Percentiles rank a stretch among this genome's conserved stretches.
Conservation (phyloP, 2,113 vertebrate species). For the Lophius piscatorius region DNA sequence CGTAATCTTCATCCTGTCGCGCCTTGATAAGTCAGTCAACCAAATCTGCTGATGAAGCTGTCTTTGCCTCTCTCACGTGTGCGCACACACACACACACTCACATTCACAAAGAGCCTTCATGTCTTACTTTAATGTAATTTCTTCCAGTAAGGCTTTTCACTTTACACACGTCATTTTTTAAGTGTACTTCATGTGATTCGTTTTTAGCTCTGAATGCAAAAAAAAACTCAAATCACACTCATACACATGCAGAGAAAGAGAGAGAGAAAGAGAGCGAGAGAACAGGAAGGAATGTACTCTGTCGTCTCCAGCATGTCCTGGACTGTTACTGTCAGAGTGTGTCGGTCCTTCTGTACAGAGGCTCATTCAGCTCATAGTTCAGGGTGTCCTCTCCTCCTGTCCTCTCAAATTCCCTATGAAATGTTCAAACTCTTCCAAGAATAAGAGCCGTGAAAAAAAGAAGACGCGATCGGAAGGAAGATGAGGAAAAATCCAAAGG, state of each 20-base stretch:
- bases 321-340: conserved; percentile 20
- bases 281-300: conserved; percentile 11
- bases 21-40: conserved; percentile 61
- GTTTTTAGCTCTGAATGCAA: no score
- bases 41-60: conserved; percentile 63
- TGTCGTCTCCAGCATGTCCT: conserved; percentile 16
- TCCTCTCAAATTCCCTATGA: conserved; percentile 12
- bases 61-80: no score
- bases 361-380: conserved; percentile 41
- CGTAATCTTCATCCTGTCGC: conserved; percentile 52
- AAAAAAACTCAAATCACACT: not conserved
- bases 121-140: not conserved
- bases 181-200: no score
- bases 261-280: not conserved
- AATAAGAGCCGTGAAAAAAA: not conserved
- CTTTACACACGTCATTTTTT: no score
- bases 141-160: not conserved
- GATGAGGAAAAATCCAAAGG: no score
- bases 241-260: not conserved
- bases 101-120: no score
- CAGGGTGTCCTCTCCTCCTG: conserved; percentile 32
- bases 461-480: not conserved
- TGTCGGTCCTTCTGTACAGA: conserved; percentile 3
- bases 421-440: conserved; percentile 10
- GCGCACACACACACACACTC: no score